Percentiles rank a stretch among this genome's conserved stretches.
Conservation (phyloP, 1,140 invertebrate genomes). For the Zelostemma sp. region DNA sequence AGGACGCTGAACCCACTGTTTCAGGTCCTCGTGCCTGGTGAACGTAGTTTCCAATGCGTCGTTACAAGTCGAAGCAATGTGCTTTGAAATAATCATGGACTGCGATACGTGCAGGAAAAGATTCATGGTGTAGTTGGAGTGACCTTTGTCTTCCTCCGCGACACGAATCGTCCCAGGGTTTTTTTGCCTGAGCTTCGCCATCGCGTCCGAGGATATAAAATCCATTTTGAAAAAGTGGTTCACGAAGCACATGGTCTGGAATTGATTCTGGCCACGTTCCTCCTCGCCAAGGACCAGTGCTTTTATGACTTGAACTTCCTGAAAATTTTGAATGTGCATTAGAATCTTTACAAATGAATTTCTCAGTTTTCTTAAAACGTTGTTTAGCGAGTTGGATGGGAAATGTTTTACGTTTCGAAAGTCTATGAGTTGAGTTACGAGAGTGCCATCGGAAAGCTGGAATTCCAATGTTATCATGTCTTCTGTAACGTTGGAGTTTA, state of each 20-base stretch:
- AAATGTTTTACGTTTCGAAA: slow-evolving; percentile 95
- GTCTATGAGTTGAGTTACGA: slow-evolving; percentile 93
- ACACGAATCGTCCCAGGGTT: slow-evolving; percentile 76
- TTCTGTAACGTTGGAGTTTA: slow-evolving; percentile 89
- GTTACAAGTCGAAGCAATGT: slow-evolving; percentile 80
- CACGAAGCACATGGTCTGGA: slow-evolving; percentile 93
- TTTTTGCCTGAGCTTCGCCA: slow-evolving; percentile 96
- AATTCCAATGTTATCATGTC: slow-evolving; percentile 92
- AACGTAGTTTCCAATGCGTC: slow-evolving; percentile 84
- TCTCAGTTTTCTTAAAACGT: too few species aligned
- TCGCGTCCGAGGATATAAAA: slow-evolving; percentile 95
- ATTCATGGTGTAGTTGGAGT: slow-evolving; percentile 85
- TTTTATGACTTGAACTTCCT: slow-evolving; percentile 95
- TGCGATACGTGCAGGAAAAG: slow-evolving; percentile 79
- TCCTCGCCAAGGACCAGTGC: slow-evolving; percentile 95
- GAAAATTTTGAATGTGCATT: too few species aligned
- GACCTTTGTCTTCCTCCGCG: slow-evolving; percentile 90
- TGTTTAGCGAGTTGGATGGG: too few species aligned
- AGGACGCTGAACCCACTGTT: slow-evolving; percentile 80
- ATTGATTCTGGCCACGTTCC: slow-evolving; percentile 89
- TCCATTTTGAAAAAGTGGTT: slow-evolving; percentile 90
- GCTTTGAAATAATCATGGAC: slow-evolving; percentile 80
- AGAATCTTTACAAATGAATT: too few species aligned
- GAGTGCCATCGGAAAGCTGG: slow-evolving; percentile 89
- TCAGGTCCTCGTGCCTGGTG: slow-evolving; percentile 82